These are phyloP conservation scores for Lithobates sylvaticus DNA, from an alignment of 2,797 vertebrate genomes.

Conservation along the genomic window DNA sequence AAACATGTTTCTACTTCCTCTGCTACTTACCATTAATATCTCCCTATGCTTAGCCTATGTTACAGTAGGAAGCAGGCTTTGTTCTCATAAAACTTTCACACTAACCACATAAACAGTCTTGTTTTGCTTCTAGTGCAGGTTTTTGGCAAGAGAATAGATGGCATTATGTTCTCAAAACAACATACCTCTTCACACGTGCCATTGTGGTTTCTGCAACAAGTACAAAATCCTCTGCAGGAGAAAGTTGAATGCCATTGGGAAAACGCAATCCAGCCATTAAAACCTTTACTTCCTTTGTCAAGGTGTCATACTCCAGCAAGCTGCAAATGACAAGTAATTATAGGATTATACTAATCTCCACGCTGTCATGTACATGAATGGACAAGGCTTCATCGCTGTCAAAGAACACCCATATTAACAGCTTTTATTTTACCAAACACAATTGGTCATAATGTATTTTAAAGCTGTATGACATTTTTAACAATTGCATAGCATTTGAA, in stretches of 20 bases:
- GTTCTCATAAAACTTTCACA: background rate
- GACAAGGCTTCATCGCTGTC: slow-evolving; percentile 21
- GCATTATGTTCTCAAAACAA: background rate
- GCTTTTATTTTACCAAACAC: background rate
- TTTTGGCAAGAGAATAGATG: too few relatives aligned
- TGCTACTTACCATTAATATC: too few relatives aligned
- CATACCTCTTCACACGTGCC: slow-evolving; percentile 91
- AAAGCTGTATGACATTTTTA: background rate
- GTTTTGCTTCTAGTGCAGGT: background rate
- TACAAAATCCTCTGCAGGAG: slow-evolving; percentile 91
- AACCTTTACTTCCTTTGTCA: slow-evolving; percentile 87
- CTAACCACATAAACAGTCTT: background rate
- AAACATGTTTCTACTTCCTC: too few relatives aligned
- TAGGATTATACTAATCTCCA: slow-evolving; percentile 25
- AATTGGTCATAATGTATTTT: background rate
- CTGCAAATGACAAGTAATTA: slow-evolving; percentile 70
- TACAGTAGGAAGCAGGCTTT: background rate
- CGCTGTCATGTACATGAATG: slow-evolving; percentile 6
- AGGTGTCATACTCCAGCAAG: slow-evolving; percentile 87
- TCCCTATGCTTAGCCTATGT: too few relatives aligned
- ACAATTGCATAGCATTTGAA: background rate
- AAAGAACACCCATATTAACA: slow-evolving; percentile 2
- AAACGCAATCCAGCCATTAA: slow-evolving; percentile 91
- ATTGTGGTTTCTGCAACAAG: slow-evolving; percentile 91
- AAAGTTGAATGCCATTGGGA: slow-evolving; percentile 93